Evolutionary conservation across 2,888 invertebrate genomes (phyloP), one percentile per base, ranked within the genome.

Genomic region (Sturmia bella): DNA sequence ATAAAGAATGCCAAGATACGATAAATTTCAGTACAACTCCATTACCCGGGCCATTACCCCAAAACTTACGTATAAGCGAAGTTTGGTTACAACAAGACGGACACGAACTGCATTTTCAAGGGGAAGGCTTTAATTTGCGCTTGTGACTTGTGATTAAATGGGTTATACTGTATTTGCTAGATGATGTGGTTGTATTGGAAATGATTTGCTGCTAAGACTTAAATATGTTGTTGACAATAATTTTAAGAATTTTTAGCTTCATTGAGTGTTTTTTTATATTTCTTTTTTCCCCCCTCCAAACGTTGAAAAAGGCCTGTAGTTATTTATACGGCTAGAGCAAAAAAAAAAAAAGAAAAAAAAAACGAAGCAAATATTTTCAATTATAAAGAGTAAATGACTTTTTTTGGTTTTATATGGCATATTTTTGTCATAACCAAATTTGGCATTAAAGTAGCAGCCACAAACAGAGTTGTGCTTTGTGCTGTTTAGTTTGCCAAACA

Each of bases 201-300:
- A 74, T 78, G 78, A 82, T 82, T 82, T 78, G 82, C 78, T 78
- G 82, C 75, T 75, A 70, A 82, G 78, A 66, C 78, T 78, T 82
- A 75, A 82, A 82, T 82, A 82, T 82, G 82, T 82, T 82, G 82
- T 82, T 82, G 82, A 82, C 82, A 82, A 82, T 82, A 82, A 82
- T 82, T 82, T 82, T 66, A 82, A 70, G 82, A 82, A 82, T 82
- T 78, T 70, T 78, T 59, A 70, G 39, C 64, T 48, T 50, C 64
- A 54, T 54, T 76, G 68, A 61, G 50, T 15, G 24, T 27, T 17
- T 56, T 27, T 39, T 45, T 15, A 15, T 39, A 17, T 48, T 32
- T 15, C 7, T 43, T 41, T 24, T 56, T 32, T 32, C 19, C 32
- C 13, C 32, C n/a, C 13, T 37, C n/a, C n/a, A 48, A 59, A 50